Conservation (phyloP, 2,113 vertebrate genomes). For the Limanda limanda region DNA sequence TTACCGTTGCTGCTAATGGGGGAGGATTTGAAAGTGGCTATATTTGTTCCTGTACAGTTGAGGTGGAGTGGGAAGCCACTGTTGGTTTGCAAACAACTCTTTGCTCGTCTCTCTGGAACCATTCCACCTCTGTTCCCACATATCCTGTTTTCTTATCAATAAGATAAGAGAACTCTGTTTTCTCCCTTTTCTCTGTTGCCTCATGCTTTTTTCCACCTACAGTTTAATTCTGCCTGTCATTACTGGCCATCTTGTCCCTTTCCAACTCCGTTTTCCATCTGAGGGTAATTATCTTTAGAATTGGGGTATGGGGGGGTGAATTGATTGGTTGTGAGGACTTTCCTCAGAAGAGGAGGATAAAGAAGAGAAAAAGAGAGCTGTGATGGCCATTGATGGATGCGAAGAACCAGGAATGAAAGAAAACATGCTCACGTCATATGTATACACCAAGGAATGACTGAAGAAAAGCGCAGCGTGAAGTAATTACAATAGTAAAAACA, state of each 20-base stretch:
- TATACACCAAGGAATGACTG: too few species aligned
- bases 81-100: neutral
- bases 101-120: conserved; percentile 5
- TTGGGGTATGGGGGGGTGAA: conserved; percentile 11
- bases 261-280: conserved; percentile 21
- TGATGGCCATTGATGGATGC: conserved; percentile 14
- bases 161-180: neutral
- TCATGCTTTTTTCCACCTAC: conserved; percentile 18
- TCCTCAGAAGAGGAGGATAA: neutral
- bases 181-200: conserved; percentile 4
- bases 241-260: conserved; percentile 27
- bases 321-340: too few species aligned
- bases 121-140: neutral
- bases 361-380: neutral
- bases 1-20: conserved; percentile 54
- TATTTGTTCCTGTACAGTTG: conserved; percentile 28
- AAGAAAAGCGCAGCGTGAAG: too few species aligned
- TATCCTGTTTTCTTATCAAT: conserved; percentile 28
- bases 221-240: neutral
- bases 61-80: neutral
- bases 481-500: too few species aligned
- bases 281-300: conserved; percentile 47
- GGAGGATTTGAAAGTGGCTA: conserved; percentile 54
- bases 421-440: too few species aligned
- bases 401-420: conserved; percentile 1